phyloP scores from a whole-genome alignment of 2,888 invertebrate genomes.

The Brachyopa scutellaris region DNA sequence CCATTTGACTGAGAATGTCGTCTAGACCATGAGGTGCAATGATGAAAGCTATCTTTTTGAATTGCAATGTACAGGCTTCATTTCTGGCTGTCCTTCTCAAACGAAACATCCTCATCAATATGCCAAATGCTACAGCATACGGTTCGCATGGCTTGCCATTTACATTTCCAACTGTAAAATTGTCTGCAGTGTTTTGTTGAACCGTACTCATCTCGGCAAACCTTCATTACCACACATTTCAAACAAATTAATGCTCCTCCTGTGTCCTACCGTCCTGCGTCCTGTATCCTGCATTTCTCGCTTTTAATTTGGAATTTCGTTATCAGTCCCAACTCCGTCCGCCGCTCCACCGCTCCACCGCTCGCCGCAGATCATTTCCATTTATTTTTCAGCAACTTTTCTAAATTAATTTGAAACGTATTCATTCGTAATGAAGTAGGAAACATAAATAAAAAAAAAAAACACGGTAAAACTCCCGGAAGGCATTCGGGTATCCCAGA shows the following conservation, averaged over 20 bases:
- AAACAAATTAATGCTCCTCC: constrained; percentile 30
- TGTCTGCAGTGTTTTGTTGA: not conserved
- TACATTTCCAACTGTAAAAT: not conserved
- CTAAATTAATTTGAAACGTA: constrained; percentile 36
- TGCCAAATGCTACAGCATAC: not conserved
- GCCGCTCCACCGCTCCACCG: not conserved
- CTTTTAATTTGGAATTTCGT: constrained; percentile 28
- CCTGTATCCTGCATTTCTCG: not conserved
- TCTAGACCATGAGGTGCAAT: too few species aligned
- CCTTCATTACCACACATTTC: constrained; percentile 49
- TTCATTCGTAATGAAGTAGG: constrained; percentile 6
- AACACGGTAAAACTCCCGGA: constrained; percentile 3
- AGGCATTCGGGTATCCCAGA: not conserved
- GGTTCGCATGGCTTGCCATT: too few species aligned
- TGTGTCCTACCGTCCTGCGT: too few species aligned
- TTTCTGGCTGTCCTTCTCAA: too few species aligned
- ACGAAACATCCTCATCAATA: too few species aligned
- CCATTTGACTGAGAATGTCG: too few species aligned
- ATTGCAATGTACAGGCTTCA: too few species aligned
- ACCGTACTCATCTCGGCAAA: constrained; percentile 22
- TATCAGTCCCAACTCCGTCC: not conserved
- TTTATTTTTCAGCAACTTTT: constrained; percentile 28
- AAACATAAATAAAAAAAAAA: too few species aligned
- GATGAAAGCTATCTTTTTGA: too few species aligned
- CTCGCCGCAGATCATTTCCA: constrained; percentile 27